Conservation (phyloP, 2,797 vertebrate genomes). For the Coilia nasus region DNA sequence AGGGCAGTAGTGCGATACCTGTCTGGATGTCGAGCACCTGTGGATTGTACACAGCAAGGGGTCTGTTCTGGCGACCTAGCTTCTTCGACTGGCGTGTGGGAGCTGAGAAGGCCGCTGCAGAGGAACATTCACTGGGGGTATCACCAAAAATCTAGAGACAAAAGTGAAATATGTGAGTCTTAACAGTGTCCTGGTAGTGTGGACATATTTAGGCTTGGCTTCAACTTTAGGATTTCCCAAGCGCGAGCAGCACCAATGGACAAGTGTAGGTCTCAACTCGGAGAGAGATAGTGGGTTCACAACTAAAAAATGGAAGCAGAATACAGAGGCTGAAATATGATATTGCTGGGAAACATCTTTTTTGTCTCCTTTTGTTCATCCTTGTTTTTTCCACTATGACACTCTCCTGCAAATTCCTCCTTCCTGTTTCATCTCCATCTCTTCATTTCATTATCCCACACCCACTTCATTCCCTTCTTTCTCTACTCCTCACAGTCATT, state of each 20-base stretch:
- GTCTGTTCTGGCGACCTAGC: slow-evolving; percentile 82
- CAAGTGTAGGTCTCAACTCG: slow-evolving; percentile 32
- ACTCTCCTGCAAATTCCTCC: background rate
- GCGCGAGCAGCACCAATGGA: background rate
- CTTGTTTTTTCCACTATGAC: background rate
- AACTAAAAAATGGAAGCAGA: background rate
- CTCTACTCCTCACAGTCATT: slow-evolving; percentile 25
- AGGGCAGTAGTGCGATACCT: slow-evolving; percentile 69
- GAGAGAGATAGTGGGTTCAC: slow-evolving; percentile 45
- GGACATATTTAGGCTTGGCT: background rate
- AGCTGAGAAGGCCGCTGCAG: slow-evolving; percentile 77
- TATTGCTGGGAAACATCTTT: slow-evolving; percentile 63
- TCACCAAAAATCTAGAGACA: slow-evolving; percentile 90
- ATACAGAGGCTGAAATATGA: slow-evolving; percentile 66
- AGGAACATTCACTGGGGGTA: slow-evolving; percentile 79
- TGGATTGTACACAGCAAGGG: slow-evolving; percentile 93
- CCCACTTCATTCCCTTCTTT: slow-evolving; percentile 27
- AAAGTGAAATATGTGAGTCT: background rate
- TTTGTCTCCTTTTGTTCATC: background rate
- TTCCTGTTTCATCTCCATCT: slow-evolving; percentile 10
- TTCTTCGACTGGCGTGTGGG: slow-evolving; percentile 92
- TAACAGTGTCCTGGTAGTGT: background rate
- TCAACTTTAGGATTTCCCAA: background rate
- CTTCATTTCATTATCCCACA: background rate
- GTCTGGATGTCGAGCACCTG: slow-evolving; percentile 85